These are phyloP conservation scores for Peribatodes rhomboidaria DNA, from an alignment of 2,888 invertebrate genomes.

Conservation along the genomic window DNA sequence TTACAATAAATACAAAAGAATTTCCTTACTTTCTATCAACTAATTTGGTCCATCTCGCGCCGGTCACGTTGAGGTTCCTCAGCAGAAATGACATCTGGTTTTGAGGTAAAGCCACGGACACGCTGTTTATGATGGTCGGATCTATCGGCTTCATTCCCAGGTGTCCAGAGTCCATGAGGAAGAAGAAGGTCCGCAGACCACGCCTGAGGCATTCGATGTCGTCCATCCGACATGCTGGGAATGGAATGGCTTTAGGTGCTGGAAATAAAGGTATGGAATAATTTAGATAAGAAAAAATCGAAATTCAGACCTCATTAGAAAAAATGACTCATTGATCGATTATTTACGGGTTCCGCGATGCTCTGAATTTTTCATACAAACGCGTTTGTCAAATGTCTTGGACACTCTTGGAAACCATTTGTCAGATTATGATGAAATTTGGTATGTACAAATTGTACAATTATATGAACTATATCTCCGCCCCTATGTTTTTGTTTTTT, in stretches of 20 bases:
- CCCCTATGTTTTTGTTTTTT: too few relatives aligned
- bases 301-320: too few relatives aligned
- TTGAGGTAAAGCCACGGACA: conserved; percentile 70
- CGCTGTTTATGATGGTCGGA: conserved; percentile 71
- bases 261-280: conserved; percentile 35
- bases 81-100: conserved; percentile 71
- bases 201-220: conserved; percentile 75
- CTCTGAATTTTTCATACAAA: too few relatives aligned
- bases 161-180: conserved; percentile 74
- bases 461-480: too few relatives aligned
- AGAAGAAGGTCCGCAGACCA: conserved; percentile 76
- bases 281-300: not conserved
- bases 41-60: conserved; percentile 77
- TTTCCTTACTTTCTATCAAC: conserved; percentile 65
- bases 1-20: not conserved
- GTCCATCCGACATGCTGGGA: conserved; percentile 73
- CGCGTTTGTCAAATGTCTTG: too few relatives aligned
- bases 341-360: too few relatives aligned
- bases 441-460: too few relatives aligned
- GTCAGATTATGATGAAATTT: too few relatives aligned
- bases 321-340: too few relatives aligned
- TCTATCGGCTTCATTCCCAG: conserved; percentile 75
- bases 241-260: conserved; percentile 69
- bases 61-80: conserved; percentile 76
- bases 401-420: too few relatives aligned